phyloP scores from a whole-genome alignment of 2,113 vertebrate genomes.

The Mixornis gularis region DNA sequence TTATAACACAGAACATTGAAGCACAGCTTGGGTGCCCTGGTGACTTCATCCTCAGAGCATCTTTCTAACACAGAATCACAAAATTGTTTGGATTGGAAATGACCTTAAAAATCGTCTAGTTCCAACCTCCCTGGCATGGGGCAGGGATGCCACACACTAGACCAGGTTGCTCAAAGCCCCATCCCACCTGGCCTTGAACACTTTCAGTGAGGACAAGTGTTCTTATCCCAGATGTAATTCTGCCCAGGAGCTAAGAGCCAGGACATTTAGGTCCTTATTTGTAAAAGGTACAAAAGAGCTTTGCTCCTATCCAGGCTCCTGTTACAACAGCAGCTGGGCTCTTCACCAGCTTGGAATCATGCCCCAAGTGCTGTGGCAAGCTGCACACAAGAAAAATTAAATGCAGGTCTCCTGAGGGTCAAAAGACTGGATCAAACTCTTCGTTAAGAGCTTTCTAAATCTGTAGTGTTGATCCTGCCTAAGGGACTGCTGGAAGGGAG shows the following conservation, averaged over 20 bases:
- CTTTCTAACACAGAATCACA: background rate
- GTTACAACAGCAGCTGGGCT: background rate
- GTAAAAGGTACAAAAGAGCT: background rate
- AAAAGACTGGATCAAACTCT: background rate
- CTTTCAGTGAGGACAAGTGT: background rate
- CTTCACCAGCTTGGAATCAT: background rate
- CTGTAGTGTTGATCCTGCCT: background rate
- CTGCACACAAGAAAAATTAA: background rate
- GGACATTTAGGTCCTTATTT: background rate
- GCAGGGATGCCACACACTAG: background rate
- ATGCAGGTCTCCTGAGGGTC: background rate
- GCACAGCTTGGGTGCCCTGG: fast-evolving
- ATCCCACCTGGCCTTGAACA: background rate
- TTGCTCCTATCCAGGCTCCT: background rate
- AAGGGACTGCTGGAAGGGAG: background rate
- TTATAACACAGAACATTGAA: background rate
- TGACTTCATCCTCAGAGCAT: background rate
- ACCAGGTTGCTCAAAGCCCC: background rate
- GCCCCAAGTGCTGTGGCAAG: background rate
- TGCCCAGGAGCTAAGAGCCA: background rate
- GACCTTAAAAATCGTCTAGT: background rate
- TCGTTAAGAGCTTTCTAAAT: background rate
- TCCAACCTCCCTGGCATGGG: background rate
- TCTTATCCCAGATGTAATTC: background rate
- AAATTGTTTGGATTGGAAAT: background rate